Conservation (phyloP, 2,797 vertebrate genomes). For the Coendou prehensilis region DNA sequence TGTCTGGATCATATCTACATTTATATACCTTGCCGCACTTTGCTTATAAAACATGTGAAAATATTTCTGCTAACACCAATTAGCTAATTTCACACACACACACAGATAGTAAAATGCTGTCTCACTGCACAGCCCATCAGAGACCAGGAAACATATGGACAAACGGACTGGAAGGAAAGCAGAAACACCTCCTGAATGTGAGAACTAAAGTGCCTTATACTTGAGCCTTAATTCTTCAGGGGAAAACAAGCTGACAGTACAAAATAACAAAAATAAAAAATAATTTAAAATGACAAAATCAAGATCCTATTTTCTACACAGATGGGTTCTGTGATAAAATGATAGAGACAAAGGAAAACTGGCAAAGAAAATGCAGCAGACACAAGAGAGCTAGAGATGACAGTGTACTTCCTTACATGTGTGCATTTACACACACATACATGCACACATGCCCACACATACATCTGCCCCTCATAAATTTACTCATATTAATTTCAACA, state of each 20-base stretch:
- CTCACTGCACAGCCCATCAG: conserved; percentile 89
- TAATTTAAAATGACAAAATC: conserved; percentile 80
- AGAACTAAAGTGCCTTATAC: conserved; percentile 85
- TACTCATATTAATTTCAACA: conserved; percentile 75
- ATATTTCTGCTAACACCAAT: conserved; percentile 94
- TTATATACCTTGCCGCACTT: conserved; percentile 93
- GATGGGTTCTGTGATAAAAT: conserved; percentile 88
- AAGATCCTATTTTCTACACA: conserved; percentile 87
- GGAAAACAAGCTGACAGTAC: conserved; percentile 84
- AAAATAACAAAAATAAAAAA: conserved; percentile 74
- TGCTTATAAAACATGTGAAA: conserved; percentile 94
- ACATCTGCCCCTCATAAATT: conserved; percentile 64
- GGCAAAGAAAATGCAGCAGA: conserved; percentile 88
- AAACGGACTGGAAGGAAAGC: conserved; percentile 88
- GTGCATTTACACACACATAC: not conserved
- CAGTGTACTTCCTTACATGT: conserved; percentile 68
- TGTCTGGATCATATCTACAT: conserved; percentile 92
- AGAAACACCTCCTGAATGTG: conserved; percentile 85
- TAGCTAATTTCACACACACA: conserved; percentile 91
- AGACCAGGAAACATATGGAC: conserved; percentile 90
- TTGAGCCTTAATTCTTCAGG: conserved; percentile 81
- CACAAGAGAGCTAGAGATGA: conserved; percentile 82
- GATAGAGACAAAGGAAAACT: conserved; percentile 90
- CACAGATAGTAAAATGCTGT: conserved; percentile 90
- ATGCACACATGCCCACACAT: conserved; percentile 7